Percentiles rank a stretch among this genome's conserved stretches.
These are phyloP conservation scores for Drosophila nebulosa DNA, from an alignment of 1,140 invertebrate species.

Conservation along the genomic window DNA sequence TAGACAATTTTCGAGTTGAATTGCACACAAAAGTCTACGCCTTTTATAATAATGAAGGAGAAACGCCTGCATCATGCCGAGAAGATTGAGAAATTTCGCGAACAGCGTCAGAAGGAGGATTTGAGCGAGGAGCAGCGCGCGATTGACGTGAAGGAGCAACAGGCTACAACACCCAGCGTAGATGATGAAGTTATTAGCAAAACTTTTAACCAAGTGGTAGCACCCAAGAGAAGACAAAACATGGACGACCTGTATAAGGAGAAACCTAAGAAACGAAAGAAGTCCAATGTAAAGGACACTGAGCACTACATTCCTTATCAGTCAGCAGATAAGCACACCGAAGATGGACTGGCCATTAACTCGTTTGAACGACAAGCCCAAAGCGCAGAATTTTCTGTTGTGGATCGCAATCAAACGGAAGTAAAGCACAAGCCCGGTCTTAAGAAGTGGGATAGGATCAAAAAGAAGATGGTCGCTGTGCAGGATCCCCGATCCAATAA, in stretches of 20 bases:
- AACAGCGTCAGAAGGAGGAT: constrained; percentile 73
- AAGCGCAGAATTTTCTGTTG: constrained; percentile 89
- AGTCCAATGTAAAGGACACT: constrained; percentile 83
- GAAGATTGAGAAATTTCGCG: constrained; percentile 82
- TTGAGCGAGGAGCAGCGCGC: constrained; percentile 63
- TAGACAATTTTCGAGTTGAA: constrained; percentile 98
- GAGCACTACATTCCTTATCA: constrained; percentile 94
- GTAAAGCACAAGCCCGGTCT: constrained; percentile 83
- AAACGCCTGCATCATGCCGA: constrained; percentile 86
- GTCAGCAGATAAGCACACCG: constrained; percentile 92
- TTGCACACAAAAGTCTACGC: constrained; percentile 88
- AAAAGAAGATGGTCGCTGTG: constrained; percentile 93
- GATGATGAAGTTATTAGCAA: constrained; percentile 65
- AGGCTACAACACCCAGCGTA: constrained; percentile 18
- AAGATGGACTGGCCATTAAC: constrained; percentile 92
- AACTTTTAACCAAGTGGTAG: constrained; percentile 82
- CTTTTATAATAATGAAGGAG: constrained; percentile 87
- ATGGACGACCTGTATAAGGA: constrained; percentile 83
- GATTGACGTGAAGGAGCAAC: constrained; percentile 20
- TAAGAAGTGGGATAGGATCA: constrained; percentile 93
- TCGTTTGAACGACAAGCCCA: constrained; percentile 88
- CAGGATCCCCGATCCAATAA: constrained; percentile 87
- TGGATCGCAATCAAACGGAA: constrained; percentile 86
- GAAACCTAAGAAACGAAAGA: constrained; percentile 82
- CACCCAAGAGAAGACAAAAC: constrained; percentile 83